Base-by-base conservation (phyloP, 1,140 invertebrate species). In the Trypoxylus dichotomus region DNA sequence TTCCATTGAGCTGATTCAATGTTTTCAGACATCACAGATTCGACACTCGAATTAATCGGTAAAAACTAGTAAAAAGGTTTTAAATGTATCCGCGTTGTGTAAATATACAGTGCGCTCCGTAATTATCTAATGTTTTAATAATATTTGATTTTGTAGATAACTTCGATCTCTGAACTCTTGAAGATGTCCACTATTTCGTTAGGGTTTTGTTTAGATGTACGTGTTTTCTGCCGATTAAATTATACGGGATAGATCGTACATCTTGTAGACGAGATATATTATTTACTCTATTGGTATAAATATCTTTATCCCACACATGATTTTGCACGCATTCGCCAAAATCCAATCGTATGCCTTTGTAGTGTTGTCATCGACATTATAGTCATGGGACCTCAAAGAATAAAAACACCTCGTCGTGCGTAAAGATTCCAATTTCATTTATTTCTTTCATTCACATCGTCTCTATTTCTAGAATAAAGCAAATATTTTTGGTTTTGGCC, bases 381-480 rank as follows among this genome's bases (percentile, higher is more conserved):
- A 63, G 25, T 63, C 60, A 25, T 27, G 60, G 60, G 60, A 63
- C 60, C 19, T 63, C 25, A 63, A 63, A 63, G 60, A 63, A 63
- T 63, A 11, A 63, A 63, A 63, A 63, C 60, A 63, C 60, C 21
- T 63, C 60, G 60, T 27, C 24, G 25, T 63, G 60, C 60, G 60
- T 63, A 63, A 63, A 63, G 43, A 47, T 47, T 47, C 43, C 43
- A 19, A 63, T 27, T 11, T 19, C 10, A 63, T 25, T 27, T 63
- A 63, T 63, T 63, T 27, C 60, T 63, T 63, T 63, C 60, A 63
- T 63, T 63, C 60, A 63, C 5, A 63, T 11, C 60, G 60, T 3
- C 60, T 63, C 60, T 63, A 63, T 63, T 63, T 63, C 25, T 11
- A 63, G 60, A 63, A 63, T 63, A 63, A 63, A 63, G 60, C 60